These are phyloP conservation scores for Tetragnatha versicolor DNA, from an alignment of 1,140 invertebrate genomes.

Conservation along the genomic window DNA sequence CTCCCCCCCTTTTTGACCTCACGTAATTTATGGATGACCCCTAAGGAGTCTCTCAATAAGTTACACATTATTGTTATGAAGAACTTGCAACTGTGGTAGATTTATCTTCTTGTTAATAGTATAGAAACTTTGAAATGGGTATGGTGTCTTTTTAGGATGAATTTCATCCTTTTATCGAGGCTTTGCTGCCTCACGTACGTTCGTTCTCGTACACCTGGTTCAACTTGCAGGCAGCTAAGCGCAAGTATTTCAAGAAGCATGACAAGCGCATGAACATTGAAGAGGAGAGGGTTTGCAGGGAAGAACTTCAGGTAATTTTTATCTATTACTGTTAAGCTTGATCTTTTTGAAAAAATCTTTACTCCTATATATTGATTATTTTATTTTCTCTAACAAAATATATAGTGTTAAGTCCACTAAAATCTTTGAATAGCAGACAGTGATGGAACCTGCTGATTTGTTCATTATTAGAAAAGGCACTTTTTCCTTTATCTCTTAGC, in stretches of 20 bases:
- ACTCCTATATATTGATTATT: too few species aligned
- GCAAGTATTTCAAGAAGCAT: constrained; percentile 99
- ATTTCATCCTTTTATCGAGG: constrained; percentile 99
- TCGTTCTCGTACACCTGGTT: constrained; percentile 99
- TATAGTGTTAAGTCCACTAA: too few species aligned
- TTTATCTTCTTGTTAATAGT: not conserved
- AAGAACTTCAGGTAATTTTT: constrained; percentile 94
- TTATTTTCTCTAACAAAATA: too few species aligned
- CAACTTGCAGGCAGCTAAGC: constrained; percentile 98
- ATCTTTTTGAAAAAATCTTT: too few species aligned
- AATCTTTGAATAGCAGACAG: too few species aligned
- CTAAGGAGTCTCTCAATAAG: not conserved
- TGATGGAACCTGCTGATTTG: too few species aligned
- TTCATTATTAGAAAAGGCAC: too few species aligned
- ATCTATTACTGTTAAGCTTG: too few species aligned
- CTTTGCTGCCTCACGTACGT: constrained; percentile 98
- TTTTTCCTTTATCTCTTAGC: too few species aligned
- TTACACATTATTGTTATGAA: not conserved
- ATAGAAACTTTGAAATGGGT: not conserved
- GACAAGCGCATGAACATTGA: constrained; percentile 99
- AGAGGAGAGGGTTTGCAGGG: constrained; percentile 96
- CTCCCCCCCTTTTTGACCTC: not conserved
- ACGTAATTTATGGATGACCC: not conserved
- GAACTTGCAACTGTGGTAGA: not conserved
- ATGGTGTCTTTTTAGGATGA: constrained; percentile 84